phyloP scores from a whole-genome alignment of 2,888 invertebrate genomes.

The Melanostoma scalare region DNA sequence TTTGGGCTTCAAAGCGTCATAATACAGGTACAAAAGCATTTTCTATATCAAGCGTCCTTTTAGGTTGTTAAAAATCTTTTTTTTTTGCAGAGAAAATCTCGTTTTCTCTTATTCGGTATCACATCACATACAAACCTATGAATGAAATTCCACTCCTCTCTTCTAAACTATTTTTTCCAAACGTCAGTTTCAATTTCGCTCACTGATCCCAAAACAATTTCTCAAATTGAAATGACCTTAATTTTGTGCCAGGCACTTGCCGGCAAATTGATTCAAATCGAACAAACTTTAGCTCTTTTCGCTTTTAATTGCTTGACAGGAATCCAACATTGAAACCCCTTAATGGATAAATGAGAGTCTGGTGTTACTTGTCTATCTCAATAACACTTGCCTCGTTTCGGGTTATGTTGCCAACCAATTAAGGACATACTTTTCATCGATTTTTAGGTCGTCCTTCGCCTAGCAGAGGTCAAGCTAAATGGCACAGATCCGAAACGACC shows the following conservation, averaged over 20 bases:
- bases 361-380: constrained; percentile 40
- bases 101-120: too few relatives aligned
- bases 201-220: constrained; percentile 1
- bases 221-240: constrained; percentile 21
- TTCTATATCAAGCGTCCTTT: too few relatives aligned
- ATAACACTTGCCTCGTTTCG: constrained; percentile 2
- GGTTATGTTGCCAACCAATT: constrained; percentile 6
- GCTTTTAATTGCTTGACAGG: constrained; percentile 43
- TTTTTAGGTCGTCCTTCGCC: constrained; percentile 17
- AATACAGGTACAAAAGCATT: too few relatives aligned
- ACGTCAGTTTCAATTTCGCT: too few relatives aligned
- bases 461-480: constrained; percentile 17
- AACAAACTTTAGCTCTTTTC: constrained; percentile 29
- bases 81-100: too few relatives aligned
- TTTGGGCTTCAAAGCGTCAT: too few relatives aligned
- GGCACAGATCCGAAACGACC: neutral
- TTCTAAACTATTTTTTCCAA: too few relatives aligned
- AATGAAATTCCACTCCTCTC: too few relatives aligned
- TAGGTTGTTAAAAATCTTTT: too few relatives aligned
- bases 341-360: constrained; percentile 45
- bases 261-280: constrained; percentile 42
- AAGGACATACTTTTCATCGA: constrained; percentile 8
- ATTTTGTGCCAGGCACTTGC: constrained; percentile 6
- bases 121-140: too few relatives aligned
- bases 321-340: constrained; percentile 13